Evolutionary conservation across 2,113 vertebrate genomes (phyloP).

Genomic region (Sinocyclocheilus grahami): DNA sequence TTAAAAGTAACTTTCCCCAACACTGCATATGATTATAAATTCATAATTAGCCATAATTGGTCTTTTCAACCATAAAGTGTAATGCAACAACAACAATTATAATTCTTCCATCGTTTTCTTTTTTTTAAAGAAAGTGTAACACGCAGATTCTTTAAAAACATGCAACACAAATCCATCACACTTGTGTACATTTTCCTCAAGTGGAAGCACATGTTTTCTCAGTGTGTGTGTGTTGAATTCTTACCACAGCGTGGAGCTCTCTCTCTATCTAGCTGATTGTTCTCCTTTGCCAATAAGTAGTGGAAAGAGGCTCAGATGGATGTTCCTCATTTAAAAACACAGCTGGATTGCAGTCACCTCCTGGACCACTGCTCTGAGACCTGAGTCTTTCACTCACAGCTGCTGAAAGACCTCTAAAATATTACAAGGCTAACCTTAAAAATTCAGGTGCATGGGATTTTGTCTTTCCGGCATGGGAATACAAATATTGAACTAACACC

Average conservation of each 20-base stretch:
- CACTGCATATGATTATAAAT: background rate
- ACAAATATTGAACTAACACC: constrained; percentile 26
- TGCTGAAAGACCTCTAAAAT: constrained; percentile 30
- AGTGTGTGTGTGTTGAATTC: constrained; percentile 3
- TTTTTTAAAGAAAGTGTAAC: background rate
- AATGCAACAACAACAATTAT: background rate
- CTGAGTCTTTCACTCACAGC: constrained; percentile 60
- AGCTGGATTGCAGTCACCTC: constrained; percentile 68
- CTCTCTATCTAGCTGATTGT: constrained; percentile 55
- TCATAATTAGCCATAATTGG: background rate
- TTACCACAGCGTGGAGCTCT: constrained; percentile 79
- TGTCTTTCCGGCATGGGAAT: constrained; percentile 23
- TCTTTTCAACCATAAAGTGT: background rate
- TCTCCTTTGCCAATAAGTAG: constrained; percentile 29
- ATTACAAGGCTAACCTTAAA: constrained; percentile 32
- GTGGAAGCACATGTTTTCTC: background rate
- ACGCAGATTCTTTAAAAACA: background rate
- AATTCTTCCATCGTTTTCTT: background rate
- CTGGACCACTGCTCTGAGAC: constrained; percentile 65
- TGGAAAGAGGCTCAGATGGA: constrained; percentile 62
- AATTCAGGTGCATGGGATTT: constrained; percentile 42
- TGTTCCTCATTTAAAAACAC: constrained; percentile 72
- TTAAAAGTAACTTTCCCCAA: no score
- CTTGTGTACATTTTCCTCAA: background rate
- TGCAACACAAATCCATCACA: background rate